Conservation (phyloP, 2,113 vertebrate genomes). For the Octodon degus region DNA sequence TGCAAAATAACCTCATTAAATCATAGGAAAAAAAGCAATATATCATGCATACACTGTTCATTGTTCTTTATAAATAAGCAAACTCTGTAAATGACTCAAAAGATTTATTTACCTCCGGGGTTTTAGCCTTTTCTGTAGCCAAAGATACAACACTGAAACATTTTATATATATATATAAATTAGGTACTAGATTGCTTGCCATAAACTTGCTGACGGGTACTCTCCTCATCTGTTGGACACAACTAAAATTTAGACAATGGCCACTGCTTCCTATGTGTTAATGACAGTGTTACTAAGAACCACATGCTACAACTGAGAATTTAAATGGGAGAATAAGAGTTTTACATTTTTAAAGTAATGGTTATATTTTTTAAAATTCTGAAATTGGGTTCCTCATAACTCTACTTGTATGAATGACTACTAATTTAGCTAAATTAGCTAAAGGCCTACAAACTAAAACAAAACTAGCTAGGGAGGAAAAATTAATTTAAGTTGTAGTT, state of each 20-base stretch:
- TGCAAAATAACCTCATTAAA: constrained; percentile 53
- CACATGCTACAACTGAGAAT: constrained; percentile 34
- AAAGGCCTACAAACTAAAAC: constrained; percentile 16
- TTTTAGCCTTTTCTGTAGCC: constrained; percentile 16
- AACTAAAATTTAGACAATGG: constrained; percentile 3
- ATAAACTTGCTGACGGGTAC: background rate
- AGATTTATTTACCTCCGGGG: background rate
- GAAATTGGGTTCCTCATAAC: constrained; percentile 31
- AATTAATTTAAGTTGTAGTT: constrained; percentile 13
- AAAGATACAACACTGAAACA: constrained; percentile 5
- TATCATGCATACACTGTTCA: background rate
- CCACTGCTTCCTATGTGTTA: constrained; percentile 33
- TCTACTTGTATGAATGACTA: background rate
- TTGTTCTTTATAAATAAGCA: constrained; percentile 45
- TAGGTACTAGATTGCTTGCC: background rate
- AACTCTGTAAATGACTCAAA: constrained; percentile 26
- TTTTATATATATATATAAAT: background rate
- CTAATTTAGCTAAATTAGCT: background rate
- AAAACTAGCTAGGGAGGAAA: background rate
- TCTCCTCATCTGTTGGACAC: constrained; percentile 9
- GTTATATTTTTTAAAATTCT: constrained; percentile 44
- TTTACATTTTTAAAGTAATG: constrained; percentile 41
- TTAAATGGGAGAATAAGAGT: background rate
- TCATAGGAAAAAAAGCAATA: constrained; percentile 24
- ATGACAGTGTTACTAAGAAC: background rate